Percentiles rank a stretch among this genome's conserved stretches.
Conservation (phyloP, 2,888 invertebrate species). For the Endomychus coccineus region DNA sequence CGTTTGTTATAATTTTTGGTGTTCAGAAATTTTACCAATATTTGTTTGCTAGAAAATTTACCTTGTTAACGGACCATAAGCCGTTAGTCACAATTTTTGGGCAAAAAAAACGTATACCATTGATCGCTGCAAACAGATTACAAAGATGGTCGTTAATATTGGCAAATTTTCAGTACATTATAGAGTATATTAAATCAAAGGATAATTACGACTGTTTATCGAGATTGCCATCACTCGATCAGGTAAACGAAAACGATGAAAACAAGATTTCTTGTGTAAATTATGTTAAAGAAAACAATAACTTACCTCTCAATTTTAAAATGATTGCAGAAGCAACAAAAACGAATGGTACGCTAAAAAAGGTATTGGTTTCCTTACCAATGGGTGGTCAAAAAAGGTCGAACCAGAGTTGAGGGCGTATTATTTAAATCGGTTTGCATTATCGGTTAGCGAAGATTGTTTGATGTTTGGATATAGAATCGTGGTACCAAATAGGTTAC, state of each 20-base stretch:
- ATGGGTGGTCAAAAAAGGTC: conserved; percentile 1
- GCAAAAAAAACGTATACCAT: too few species aligned
- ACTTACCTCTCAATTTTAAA: conserved; percentile 2
- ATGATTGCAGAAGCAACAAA: conserved; percentile 1
- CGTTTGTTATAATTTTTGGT: conserved; percentile 4
- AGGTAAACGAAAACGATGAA: conserved; percentile 4
- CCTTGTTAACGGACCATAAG: too few species aligned
- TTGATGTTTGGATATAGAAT: conserved; percentile 3
- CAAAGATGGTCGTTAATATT: conserved; percentile 1
- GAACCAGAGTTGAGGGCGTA: background rate
- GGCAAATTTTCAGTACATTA: background rate
- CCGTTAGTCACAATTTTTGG: too few species aligned
- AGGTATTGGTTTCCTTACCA: conserved; percentile 1
- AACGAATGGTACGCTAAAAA: background rate
- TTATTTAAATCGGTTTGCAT: conserved; percentile 1
- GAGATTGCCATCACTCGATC: conserved; percentile 2
- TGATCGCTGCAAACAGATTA: conserved; percentile 1
- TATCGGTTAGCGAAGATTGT: conserved; percentile 1
- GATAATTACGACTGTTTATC: conserved; percentile 4
- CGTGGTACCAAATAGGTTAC: background rate
- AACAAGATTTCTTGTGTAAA: conserved; percentile 1
- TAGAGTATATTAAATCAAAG: conserved; percentile 3
- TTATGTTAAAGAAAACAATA: conserved; percentile 1
- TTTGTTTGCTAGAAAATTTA: too few species aligned
- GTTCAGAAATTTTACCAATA: conserved; percentile 2